These are phyloP conservation scores for Poecilia picta DNA, from an alignment of 2,797 vertebrate species.

Conservation along the genomic window DNA sequence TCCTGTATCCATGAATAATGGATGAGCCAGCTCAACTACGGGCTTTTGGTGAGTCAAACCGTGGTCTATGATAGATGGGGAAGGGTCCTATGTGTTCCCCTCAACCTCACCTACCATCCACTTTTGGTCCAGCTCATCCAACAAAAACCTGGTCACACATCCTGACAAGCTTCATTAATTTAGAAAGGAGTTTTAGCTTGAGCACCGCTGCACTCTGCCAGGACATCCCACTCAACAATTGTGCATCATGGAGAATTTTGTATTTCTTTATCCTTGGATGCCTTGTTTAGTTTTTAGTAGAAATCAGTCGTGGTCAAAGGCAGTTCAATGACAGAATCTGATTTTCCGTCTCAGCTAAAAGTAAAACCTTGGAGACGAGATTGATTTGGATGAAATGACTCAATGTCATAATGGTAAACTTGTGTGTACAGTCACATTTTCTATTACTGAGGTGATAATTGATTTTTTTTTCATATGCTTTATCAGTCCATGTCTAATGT, in stretches of 20 bases:
- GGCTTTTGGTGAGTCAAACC: conserved; percentile 83
- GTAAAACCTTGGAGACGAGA: conserved; percentile 17
- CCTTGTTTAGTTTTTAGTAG: conserved; percentile 40
- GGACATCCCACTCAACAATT: conserved; percentile 32
- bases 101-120: conserved; percentile 41
- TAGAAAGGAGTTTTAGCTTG: conserved; percentile 39
- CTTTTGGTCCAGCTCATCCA: conserved; percentile 62
- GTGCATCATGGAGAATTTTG: conserved; percentile 40
- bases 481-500: conserved; percentile 4
- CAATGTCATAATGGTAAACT: conserved; percentile 21
- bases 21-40: conserved; percentile 79
- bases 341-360: conserved; percentile 16
- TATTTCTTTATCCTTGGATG: conserved; percentile 33
- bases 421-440: conserved; percentile 9
- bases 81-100: conserved; percentile 57
- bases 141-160: conserved; percentile 54
- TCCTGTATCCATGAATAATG: conserved; percentile 84
- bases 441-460: conserved; percentile 42
- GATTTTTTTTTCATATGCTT: conserved; percentile 32
- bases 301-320: not conserved
- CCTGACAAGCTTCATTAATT: conserved; percentile 68
- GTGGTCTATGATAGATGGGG: conserved; percentile 77
- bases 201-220: conserved; percentile 36
- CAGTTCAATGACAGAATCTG: conserved; percentile 27
- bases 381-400: conserved; percentile 2